phyloP scores from a whole-genome alignment of 1,140 invertebrate species.

The Drosophila orena region DNA sequence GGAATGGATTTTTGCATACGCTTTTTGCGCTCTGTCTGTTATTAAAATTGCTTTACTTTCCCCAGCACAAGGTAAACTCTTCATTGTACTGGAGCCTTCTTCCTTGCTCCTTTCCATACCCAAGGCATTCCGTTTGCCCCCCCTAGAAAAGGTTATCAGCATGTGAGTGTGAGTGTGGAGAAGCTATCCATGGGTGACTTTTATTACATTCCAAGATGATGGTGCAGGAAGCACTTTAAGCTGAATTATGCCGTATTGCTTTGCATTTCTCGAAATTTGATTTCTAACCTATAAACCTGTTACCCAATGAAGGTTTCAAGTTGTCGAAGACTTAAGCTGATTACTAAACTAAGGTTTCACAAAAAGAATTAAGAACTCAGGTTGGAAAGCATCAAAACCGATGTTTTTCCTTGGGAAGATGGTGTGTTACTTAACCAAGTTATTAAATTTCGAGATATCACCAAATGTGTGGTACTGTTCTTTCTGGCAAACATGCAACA shows the following conservation, averaged over 20 bases:
- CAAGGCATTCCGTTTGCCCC: slow-evolving; percentile 10
- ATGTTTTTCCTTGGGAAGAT: too few relatives aligned
- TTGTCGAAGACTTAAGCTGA: too few relatives aligned
- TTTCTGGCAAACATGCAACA: background rate
- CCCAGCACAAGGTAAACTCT: slow-evolving; percentile 31
- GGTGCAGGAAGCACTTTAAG: slow-evolving; percentile 17
- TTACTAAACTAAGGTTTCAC: too few relatives aligned
- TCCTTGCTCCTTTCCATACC: background rate
- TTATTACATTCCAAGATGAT: slow-evolving; percentile 42
- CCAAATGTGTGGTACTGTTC: background rate
- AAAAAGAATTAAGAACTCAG: too few relatives aligned
- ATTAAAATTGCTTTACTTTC: slow-evolving; percentile 64
- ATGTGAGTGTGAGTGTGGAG: slow-evolving; percentile 28
- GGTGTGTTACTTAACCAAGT: background rate
- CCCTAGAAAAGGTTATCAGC: slow-evolving; percentile 23
- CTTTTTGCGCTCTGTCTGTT: slow-evolving; percentile 70
- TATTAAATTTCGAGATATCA: background rate
- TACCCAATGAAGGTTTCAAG: too few relatives aligned
- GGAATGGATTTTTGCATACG: slow-evolving; percentile 71
- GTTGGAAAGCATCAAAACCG: too few relatives aligned
- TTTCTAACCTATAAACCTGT: too few relatives aligned
- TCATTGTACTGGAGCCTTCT: slow-evolving; percentile 27
- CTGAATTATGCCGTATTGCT: slow-evolving; percentile 4
- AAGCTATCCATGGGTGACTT: slow-evolving; percentile 38
- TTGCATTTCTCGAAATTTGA: background rate